Evolutionary conservation across 1,140 invertebrate species (phyloP), one percentile per base, ranked within the genome.

Genomic region (Magallana gigas): DNA sequence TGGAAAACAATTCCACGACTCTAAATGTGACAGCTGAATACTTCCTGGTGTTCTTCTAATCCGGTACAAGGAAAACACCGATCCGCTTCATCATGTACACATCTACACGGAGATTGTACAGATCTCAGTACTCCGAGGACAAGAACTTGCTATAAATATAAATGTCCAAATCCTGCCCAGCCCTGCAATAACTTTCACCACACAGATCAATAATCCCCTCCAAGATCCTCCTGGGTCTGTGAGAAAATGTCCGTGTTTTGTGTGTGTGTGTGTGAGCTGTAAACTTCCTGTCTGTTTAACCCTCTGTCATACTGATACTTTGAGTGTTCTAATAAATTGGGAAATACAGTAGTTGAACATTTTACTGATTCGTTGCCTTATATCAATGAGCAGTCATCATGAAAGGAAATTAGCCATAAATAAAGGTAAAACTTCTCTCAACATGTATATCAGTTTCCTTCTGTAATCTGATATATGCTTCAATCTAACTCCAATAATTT

Each of bases 61-160:
- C 36, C 36, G 36, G 68, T 76, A 76, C 68, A 29, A 23, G 68
- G 68, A 76, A 76, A 76, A 62, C 23, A 36, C 68, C 9, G 23
- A 76, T 76, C 68, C 68, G 9, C 14, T 76, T 76, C 23, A 76
- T 29, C 23, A 29, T 29, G 18, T 76, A 76, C 11, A 11, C 11
- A 29, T 76, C 23, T 29, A 29, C 60, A 29, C 36, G 23, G 23
- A 76, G 23, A 76, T 9, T 36, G 36, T 36, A 29, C 18, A 48
- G 36, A 48, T 48, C 36, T 48, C 36, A 48, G 36, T 2, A 48
- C 36, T 48, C 36, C 3, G 3, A 0, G 36, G 36, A 48, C 23
- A 76, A 76, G 68, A 29, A 23, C 9, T 16, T 76, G 68, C 68
- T 76, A 76, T 76, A 36, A 76, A 76, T 76, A 76, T 76, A 7